Conservation (phyloP, 1,140 invertebrate genomes). For the Penaeus japonicus region DNA sequence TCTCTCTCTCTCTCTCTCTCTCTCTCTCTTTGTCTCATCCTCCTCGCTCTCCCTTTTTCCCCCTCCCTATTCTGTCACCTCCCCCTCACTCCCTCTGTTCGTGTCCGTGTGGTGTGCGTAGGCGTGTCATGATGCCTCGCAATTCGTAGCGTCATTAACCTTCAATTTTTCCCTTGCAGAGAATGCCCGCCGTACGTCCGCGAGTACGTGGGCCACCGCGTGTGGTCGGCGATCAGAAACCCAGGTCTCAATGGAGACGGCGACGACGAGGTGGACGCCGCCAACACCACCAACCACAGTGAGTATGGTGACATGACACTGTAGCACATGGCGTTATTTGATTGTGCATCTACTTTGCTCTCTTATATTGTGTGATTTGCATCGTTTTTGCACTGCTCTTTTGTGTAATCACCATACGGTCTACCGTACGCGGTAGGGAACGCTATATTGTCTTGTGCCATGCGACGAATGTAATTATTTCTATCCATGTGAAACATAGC, state of each 20-base stretch:
- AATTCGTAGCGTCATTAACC: not conserved
- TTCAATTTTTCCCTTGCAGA: conserved; percentile 57
- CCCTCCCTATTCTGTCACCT: no score
- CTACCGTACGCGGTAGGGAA: not conserved
- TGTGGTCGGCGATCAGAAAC: conserved; percentile 55
- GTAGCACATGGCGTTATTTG: no score
- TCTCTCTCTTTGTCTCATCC: no score
- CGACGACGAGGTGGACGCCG: conserved; percentile 14
- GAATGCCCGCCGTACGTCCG: conserved; percentile 54
- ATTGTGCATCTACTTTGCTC: conserved; percentile 36
- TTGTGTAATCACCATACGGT: not conserved
- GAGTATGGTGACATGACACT: conserved; percentile 20
- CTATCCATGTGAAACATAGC: no score
- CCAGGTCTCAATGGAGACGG: conserved; percentile 43
- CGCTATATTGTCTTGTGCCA: not conserved
- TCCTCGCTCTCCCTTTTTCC: no score
- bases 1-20: no score
- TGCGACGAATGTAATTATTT: no score
- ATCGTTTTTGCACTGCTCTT: no score
- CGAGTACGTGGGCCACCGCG: conserved; percentile 54
- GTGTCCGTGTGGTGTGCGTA: not conserved
- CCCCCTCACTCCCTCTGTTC: no score
- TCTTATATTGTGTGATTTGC: not conserved
- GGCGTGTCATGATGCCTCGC: not conserved
- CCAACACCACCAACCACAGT: conserved; percentile 40